phyloP scores from a whole-genome alignment of 2,113 vertebrate species.

The Regulus satrapa region DNA sequence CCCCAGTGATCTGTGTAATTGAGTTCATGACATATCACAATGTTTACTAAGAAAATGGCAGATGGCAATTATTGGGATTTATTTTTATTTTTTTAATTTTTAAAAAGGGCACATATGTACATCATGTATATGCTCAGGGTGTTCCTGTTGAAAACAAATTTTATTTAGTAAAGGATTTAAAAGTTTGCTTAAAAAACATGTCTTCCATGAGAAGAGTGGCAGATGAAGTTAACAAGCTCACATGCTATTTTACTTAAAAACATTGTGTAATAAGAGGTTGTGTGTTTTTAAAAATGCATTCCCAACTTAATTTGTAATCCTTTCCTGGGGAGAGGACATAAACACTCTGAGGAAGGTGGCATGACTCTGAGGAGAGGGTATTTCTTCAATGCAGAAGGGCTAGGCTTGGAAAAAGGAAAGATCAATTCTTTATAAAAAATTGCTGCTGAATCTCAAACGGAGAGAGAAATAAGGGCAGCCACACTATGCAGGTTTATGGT shows the following conservation, averaged over 20 bases:
- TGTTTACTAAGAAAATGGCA: conserved; percentile 31
- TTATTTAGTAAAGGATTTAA: not conserved
- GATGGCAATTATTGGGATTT: not conserved
- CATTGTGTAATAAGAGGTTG: not conserved
- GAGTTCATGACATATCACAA: not conserved
- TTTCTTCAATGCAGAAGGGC: not conserved
- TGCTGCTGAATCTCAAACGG: not conserved
- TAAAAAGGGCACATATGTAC: not conserved
- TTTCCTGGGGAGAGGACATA: not conserved
- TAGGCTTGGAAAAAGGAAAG: not conserved
- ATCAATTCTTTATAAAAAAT: not conserved
- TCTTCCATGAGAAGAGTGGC: not conserved
- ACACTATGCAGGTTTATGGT: not conserved
- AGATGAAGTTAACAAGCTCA: not conserved
- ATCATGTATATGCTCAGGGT: not conserved
- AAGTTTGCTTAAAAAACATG: not conserved
- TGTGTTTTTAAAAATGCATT: not conserved
- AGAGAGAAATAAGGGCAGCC: not conserved
- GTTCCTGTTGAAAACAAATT: not conserved
- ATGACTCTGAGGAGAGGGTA: not conserved
- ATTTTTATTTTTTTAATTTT: not conserved
- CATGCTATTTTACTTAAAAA: not conserved
- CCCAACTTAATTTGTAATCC: not conserved
- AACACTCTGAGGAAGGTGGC: not conserved
- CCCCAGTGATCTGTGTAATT: not conserved